phyloP scores from a whole-genome alignment of 2,888 invertebrate species.

The Tyria jacobaeae region DNA sequence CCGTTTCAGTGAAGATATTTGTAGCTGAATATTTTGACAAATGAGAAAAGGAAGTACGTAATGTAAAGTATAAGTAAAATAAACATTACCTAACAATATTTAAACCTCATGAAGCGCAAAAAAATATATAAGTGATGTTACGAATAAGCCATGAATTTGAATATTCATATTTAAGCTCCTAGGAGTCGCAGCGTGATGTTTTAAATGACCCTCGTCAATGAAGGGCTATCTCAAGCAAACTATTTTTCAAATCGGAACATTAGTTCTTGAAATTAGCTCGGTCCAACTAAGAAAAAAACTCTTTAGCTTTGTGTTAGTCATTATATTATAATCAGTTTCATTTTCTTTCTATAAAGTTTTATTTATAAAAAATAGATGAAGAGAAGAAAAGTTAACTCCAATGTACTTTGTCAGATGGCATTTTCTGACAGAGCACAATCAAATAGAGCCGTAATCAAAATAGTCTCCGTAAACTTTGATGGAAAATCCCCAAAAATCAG shows the following conservation, averaged over 20 bases:
- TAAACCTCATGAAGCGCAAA: not conserved
- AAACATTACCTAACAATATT: not conserved
- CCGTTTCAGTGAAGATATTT: not conserved
- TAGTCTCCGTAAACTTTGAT: not conserved
- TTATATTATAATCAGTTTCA: not conserved
- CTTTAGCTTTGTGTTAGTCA: too few species aligned
- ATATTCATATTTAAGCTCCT: too few species aligned
- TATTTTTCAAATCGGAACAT: too few species aligned
- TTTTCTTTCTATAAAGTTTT: not conserved
- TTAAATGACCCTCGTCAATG: too few species aligned
- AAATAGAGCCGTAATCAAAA: not conserved
- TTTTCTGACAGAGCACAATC: not conserved
- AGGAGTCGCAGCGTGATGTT: too few species aligned
- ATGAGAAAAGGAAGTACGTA: not conserved
- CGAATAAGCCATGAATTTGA: not conserved
- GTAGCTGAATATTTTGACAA: too few species aligned
- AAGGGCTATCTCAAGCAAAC: too few species aligned
- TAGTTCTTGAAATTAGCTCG: too few species aligned
- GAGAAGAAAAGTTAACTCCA: not conserved
- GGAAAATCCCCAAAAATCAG: not conserved
- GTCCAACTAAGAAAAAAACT: too few species aligned
- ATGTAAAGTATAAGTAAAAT: too few species aligned
- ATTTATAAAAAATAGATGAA: not conserved
- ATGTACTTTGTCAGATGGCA: not conserved
- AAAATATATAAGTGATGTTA: not conserved